A percentile compares a stretch with the other conserved stretches of the same genome.
phyloP scores from a whole-genome alignment of 2,888 invertebrate genomes.

The Emmelina monodactyla region DNA sequence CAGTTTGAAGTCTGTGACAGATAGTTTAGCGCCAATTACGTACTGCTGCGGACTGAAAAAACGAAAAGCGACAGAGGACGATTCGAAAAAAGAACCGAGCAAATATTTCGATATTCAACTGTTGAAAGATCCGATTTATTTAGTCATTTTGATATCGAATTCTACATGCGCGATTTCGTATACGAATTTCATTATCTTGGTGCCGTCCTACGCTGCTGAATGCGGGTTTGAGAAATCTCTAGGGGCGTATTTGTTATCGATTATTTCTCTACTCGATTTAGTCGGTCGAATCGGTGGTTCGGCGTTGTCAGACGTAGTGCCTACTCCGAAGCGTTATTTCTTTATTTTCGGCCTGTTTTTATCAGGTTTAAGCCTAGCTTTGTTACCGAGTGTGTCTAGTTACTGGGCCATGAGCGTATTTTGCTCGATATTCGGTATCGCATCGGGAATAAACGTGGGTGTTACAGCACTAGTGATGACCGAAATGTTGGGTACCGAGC shows the following conservation, averaged over 20 bases:
- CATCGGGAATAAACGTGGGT: slow-evolving; percentile 86
- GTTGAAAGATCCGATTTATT: slow-evolving; percentile 79
- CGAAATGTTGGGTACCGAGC: slow-evolving; percentile 83
- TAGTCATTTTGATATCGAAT: slow-evolving; percentile 84
- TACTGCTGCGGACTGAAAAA: slow-evolving; percentile 46
- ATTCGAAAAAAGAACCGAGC: slow-evolving; percentile 45
- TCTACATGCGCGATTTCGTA: slow-evolving; percentile 88
- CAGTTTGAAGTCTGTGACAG: slow-evolving; percentile 73
- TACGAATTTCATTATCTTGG: slow-evolving; percentile 83
- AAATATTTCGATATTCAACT: slow-evolving; percentile 80
- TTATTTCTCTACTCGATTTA: slow-evolving; percentile 81
- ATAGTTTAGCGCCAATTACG: slow-evolving; percentile 54
- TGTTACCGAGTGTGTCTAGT: slow-evolving; percentile 72
- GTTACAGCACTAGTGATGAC: slow-evolving; percentile 89
- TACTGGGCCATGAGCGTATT: slow-evolving; percentile 72
- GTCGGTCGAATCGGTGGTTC: slow-evolving; percentile 87
- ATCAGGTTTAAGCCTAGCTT: slow-evolving; percentile 77
- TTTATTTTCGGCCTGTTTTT: slow-evolving; percentile 80
- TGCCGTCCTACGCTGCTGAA: slow-evolving; percentile 78
- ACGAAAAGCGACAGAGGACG: slow-evolving; percentile 34
- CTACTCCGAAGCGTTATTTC: slow-evolving; percentile 83
- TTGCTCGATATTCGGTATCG: slow-evolving; percentile 81
- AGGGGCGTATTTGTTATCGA: slow-evolving; percentile 78
- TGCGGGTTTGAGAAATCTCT: slow-evolving; percentile 75
- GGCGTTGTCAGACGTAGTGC: slow-evolving; percentile 78